Base-by-base conservation (phyloP, 2,797 vertebrate species). In the Lepilemur ruficaudatus region DNA sequence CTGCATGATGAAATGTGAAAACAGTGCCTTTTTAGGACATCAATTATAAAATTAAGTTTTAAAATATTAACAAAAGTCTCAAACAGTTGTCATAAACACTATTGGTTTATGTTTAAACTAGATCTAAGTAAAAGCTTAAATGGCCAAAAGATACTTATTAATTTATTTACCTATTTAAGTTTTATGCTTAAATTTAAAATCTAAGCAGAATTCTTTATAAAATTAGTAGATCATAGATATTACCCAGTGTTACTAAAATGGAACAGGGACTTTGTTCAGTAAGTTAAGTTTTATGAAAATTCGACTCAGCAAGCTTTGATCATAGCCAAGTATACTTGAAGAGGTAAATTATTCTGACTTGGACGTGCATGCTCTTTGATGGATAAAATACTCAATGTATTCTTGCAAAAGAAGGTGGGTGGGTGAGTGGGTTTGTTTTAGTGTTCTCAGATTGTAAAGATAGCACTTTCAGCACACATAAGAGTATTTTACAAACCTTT, bases 11-110 rank as follows among this genome's bases (percentile, higher is more conserved):
- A 98, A 98, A 93, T 98, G 95, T 93, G 89, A 98, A 98, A 98
- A 98, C 96, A 98, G 98, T 99, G 98, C 98, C 98, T 98, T 98
- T 98, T 98, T 94, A 97, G 97, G 95, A 98, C 97, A 96, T 95
- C 63, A 87, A 52, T 97, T 94, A 91, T 96, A 81, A 81, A 95
- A 93, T 97, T 98, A 96, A 97, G 65, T 91, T 96, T 96, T 89
- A 97, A 97, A 92, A 95, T 97, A 85, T 93, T 95, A 95, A 80
- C 30, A 80, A 43, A 80, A 43, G 96, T 94, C 95, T 97, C 65
- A 70, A 93, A 95, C 92, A 4, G 0, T 93, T 63, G 89, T 97
- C 92, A 88, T 94, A 82, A 97, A 93, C 52, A 75, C 96, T 96
- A 90, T 65, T 96, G 57, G 23, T 93, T 96, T 91, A 78, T 75